Evolutionary conservation across 2,888 invertebrate species (phyloP).

Genomic region (Polymixis lichenea): DNA sequence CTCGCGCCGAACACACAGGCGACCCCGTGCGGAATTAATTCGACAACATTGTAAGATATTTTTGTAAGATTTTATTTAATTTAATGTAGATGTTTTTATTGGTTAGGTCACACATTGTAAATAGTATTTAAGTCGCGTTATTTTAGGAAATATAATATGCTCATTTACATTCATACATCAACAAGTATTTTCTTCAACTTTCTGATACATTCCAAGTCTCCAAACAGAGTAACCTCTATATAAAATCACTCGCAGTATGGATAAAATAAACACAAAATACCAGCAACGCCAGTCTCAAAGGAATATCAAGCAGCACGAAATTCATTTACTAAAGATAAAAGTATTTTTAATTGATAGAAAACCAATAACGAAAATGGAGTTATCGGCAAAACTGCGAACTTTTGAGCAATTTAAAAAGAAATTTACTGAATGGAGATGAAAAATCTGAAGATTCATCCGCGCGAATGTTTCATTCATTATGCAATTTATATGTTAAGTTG

Average conservation of each 20-base stretch:
- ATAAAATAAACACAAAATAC: not conserved
- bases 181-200: no score
- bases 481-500: conserved; percentile 38
- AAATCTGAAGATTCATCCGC: conserved; percentile 38
- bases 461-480: conserved; percentile 46
- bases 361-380: conserved; percentile 19
- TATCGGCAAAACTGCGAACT: conserved; percentile 35
- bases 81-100: no score
- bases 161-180: no score
- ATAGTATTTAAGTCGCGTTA: no score
- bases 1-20: no score
- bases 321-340: conserved; percentile 5
- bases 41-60: no score
- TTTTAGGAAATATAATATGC: no score
- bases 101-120: no score
- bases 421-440: conserved; percentile 60
- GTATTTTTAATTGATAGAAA: conserved; percentile 32
- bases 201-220: no score
- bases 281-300: not conserved
- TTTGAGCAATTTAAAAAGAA: conserved; percentile 70
- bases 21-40: no score
- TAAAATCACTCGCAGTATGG: not conserved
- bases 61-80: no score
- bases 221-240: no score
- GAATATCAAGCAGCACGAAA: not conserved